Evolutionary conservation across 2,113 vertebrate genomes (phyloP).

Genomic region (Gavia stellata): DNA sequence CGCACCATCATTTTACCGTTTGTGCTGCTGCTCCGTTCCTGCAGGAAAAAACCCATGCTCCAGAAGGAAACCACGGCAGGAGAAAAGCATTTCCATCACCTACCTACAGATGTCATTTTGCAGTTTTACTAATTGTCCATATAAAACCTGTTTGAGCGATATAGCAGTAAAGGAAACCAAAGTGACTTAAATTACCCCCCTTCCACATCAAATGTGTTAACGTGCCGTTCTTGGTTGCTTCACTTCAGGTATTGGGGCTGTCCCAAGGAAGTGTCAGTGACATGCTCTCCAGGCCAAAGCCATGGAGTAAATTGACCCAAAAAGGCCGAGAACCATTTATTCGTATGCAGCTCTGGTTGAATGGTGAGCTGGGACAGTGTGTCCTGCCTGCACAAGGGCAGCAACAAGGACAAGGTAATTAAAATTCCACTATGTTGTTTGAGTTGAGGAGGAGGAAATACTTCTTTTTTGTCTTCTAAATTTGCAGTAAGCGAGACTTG

Average conservation of each 20-base stretch:
- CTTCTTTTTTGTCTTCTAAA: neutral
- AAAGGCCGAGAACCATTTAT: constrained; percentile 94
- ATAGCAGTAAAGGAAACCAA: neutral
- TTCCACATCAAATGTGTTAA: constrained; percentile 24
- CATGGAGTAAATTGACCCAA: constrained; percentile 94
- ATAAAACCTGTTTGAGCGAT: fast-evolving
- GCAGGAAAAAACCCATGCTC: neutral
- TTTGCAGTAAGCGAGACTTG: neutral
- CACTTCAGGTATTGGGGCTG: constrained; percentile 83
- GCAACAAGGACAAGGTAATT: constrained; percentile 81
- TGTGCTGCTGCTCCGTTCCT: neutral
- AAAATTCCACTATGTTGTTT: constrained; percentile 62
- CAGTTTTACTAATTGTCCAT: neutral
- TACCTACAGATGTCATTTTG: neutral
- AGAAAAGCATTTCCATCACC: neutral
- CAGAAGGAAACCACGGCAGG: neutral
- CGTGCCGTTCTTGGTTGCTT: constrained; percentile 43
- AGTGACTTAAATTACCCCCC: neutral
- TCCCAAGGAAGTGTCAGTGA: constrained; percentile 93
- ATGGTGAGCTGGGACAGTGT: constrained; percentile 89
- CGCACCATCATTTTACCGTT: neutral
- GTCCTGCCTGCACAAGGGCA: constrained; percentile 82
- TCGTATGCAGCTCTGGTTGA: constrained; percentile 96
- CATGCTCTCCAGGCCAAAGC: constrained; percentile 91
- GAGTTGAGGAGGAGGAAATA: constrained; percentile 32